Base-by-base conservation (phyloP, 2,888 invertebrate genomes). In the Priapulus caudatus region DNA sequence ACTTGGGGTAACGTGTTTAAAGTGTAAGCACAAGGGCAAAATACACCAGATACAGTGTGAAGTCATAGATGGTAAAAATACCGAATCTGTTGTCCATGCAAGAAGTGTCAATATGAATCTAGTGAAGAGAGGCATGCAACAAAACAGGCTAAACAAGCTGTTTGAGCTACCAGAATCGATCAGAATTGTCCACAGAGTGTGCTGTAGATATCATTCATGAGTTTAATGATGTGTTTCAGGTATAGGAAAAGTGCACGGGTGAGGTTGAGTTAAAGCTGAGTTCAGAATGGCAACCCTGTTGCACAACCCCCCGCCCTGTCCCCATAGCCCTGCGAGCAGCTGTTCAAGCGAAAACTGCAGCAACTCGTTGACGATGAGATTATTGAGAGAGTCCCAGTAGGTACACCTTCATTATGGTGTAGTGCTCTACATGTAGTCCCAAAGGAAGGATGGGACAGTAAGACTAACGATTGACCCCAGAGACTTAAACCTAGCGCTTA, bases 321-420 rank as follows among this genome's bases (percentile, higher is more conserved):
- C 33, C 33, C 10, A n/a, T n/a, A 33, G 33, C 33, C 33, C n/a
- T 33, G n/a, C 33, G 33, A 10, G 33, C 10, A 33, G 10, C 33
- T 33, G 33, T n/a, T 10, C 10, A 33, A 33, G n/a, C 10, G 33
- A 33, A 33, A 33, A 33, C n/a, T 33, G n/a, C 10, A 33, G 10
- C 10, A 33, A 33, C 33, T 33, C 10, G 33, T 33, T 33, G 33
- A 33, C 10, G n/a, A 10, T 10, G 33, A n/a, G n/a, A 33, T 33
- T 33, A 33, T 33, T 33, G 33, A 33, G n/a, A 33, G n/a, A 33
- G n/a, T 33, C n/a, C 33, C 33, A 33, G 33, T 33, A 33, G 33
- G 33, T 10, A 33, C 33, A 10, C 33, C 33, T n/a, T 33, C 33
- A 33, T n/a, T n/a, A 10, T 33, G 33, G 33, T 33, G 33, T n/a